Base-by-base conservation (phyloP, 23 tunicate species). In the Ascidia mentula region DNA sequence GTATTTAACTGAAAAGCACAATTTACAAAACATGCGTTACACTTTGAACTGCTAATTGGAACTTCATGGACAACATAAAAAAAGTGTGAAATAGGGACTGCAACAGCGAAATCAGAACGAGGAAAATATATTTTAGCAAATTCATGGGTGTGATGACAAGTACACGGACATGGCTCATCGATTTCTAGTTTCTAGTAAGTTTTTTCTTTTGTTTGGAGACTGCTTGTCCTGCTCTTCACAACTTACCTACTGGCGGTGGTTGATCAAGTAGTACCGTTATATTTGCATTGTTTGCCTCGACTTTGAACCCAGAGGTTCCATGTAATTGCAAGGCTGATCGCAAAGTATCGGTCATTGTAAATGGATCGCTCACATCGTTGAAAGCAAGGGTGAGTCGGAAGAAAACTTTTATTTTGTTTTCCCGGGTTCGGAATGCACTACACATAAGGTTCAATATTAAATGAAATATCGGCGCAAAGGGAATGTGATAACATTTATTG, bases 351-450 rank as follows among this genome's bases (percentile, higher is more conserved):
- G 97, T 91, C 83, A 86, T 78, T 30, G 59, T 72, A 45, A 91
- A 91, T n/a, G 97, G 97, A 60, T 86, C 97, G 70, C 45, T 59
- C 40, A 60, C 36, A 77, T 91, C 90, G 37, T 87, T 87, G 24
- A 37, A 40, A 31, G 84, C 79, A 22, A 88, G 79, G 31, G 39
- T 45, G 34, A 91, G 31, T 32, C 59, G 36, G 34, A 88, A 77
- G 59, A 76, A 72, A 15, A 91, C 60, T 77, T 91, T 91, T 0
- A 82, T 39, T 37, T 60, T 61, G 60, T 53, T 82, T n/a, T 73
- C 72, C 12, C 20, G 26, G 7, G 90, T 86, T 6, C 40, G 75
- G 61, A 86, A 86, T 17, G 32, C 32, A 32, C 90, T 86, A 61
- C 30, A 72, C 71, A 9, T n/a, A n/a, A n/a, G n/a, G n/a, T n/a